phyloP scores from a whole-genome alignment of 2,797 vertebrate species.

The Semotilus atromaculatus region DNA sequence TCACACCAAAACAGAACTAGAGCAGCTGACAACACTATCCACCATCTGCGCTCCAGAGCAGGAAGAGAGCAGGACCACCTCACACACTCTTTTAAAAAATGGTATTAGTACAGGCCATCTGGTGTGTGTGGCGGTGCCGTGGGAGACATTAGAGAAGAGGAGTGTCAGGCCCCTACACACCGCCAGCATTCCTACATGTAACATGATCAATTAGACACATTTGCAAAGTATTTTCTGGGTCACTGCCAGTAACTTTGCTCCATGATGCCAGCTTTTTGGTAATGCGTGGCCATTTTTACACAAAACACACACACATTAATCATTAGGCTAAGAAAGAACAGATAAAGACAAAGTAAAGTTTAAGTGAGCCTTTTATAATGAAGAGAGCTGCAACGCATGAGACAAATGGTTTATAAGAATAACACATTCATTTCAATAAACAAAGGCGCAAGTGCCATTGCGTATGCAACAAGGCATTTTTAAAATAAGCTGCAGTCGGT shows the following conservation, averaged over 20 bases:
- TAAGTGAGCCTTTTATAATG: background rate
- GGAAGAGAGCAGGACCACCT: constrained; percentile 38
- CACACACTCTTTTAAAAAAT: constrained; percentile 64
- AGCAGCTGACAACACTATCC: constrained; percentile 59
- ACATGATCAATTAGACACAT: constrained; percentile 75
- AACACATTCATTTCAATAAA: background rate
- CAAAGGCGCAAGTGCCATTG: background rate
- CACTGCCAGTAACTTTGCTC: constrained; percentile 36
- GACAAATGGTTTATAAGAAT: constrained; percentile 17
- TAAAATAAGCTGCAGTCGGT: constrained; percentile 7
- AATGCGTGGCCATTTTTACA: constrained; percentile 2
- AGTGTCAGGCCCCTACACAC: constrained; percentile 59
- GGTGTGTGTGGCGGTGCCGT: constrained; percentile 60
- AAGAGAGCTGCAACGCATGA: background rate
- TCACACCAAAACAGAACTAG: constrained; percentile 56
- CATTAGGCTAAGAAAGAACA: background rate
- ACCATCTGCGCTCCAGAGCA: constrained; percentile 70
- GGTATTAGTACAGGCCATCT: constrained; percentile 71
- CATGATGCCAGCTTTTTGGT: constrained; percentile 38
- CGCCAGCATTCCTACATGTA: constrained; percentile 64
- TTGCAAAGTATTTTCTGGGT: constrained; percentile 59
- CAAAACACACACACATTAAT: background rate
- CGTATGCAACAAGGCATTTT: background rate
- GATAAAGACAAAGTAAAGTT: background rate
- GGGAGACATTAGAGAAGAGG: constrained; percentile 71